These are phyloP conservation scores for Isurus oxyrinchus DNA, from an alignment of 2,113 vertebrate genomes.

Conservation along the genomic window DNA sequence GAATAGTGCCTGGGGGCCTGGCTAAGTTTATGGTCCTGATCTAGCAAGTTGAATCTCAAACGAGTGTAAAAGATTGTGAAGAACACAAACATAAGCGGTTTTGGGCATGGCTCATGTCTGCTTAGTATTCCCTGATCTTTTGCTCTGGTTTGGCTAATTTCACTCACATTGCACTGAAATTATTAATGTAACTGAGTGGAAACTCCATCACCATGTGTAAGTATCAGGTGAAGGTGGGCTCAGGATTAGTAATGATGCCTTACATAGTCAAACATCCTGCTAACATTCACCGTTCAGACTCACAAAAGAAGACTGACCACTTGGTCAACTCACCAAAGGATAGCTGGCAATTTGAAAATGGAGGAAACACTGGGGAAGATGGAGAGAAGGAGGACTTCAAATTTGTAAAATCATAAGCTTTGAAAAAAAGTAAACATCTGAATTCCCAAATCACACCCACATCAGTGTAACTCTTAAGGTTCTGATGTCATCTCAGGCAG, in stretches of 20 bases:
- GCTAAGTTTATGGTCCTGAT: not conserved
- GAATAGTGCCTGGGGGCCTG: not conserved
- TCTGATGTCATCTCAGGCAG: not conserved
- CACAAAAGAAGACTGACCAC: too few species aligned
- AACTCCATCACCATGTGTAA: not conserved
- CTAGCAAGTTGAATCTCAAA: not conserved
- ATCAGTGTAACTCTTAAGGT: not conserved
- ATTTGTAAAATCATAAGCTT: not conserved
- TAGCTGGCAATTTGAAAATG: not conserved
- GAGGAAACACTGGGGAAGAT: not conserved
- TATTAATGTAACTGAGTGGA: not conserved
- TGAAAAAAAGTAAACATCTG: not conserved
- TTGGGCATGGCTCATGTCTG: too few species aligned
- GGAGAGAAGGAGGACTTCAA: not conserved
- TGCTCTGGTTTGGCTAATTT: not conserved
- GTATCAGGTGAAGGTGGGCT: not conserved
- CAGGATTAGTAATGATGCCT: not conserved
- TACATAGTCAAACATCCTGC: not conserved
- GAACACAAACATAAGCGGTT: not conserved
- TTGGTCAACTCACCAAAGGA: not conserved
- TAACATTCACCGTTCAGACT: not conserved
- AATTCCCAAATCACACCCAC: not conserved
- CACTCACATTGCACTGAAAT: not conserved
- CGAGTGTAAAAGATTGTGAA: not conserved
- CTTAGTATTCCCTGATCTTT: not conserved